Base-by-base conservation (phyloP, 2,113 vertebrate genomes). In the Paedocypris sp. region DNA sequence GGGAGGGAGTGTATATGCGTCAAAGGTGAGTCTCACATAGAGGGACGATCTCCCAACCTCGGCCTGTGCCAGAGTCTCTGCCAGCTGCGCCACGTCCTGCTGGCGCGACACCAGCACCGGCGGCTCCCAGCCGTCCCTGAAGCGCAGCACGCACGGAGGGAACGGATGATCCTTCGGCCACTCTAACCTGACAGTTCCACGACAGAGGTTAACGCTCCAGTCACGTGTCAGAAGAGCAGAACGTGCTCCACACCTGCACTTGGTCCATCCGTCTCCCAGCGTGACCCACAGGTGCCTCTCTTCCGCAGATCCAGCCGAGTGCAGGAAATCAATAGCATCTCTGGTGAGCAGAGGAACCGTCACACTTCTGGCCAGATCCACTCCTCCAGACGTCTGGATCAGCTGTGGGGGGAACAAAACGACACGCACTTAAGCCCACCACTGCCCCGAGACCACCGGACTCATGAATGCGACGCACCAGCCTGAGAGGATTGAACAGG, bases 131-230 rank as follows among this genome's bases (percentile, higher is more conserved):
- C 93, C 89, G 0, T 90, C 91, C 11, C 91, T 86, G 75, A 98
- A 98, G 2, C 72, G 82, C 3, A 93, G 87, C 0, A 80, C 43
- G 0, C 91, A 95, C 0, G 87, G 86, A 0, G 94, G 86, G 6
- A 98, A 90, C 42, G 88, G 90, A 29, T 95, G 89, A 2, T 98
- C 93, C 72, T 90, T 90, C 0, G 92, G 91, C 95, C 94, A 97
- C 66, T 98, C 94, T 43, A 85, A 42, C 78, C 95, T 98, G 10
- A 10, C 6, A 19, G 15, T 18, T 16, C 15, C n/a, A 35, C 33
- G 13, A 9, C 11, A 4, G 22, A 9, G 43, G 4, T 6, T 23
- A 4, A 29, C 1, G 8, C 3, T 11, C 18, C 35, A 25, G 74
- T 67, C n/a, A n/a, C n/a, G n/a, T n/a, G n/a, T n/a, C n/a, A n/a